Percentiles rank a stretch among this genome's conserved stretches.
These are phyloP conservation scores for Garra rufa DNA, from an alignment of 2,113 vertebrate species.

Conservation along the genomic window DNA sequence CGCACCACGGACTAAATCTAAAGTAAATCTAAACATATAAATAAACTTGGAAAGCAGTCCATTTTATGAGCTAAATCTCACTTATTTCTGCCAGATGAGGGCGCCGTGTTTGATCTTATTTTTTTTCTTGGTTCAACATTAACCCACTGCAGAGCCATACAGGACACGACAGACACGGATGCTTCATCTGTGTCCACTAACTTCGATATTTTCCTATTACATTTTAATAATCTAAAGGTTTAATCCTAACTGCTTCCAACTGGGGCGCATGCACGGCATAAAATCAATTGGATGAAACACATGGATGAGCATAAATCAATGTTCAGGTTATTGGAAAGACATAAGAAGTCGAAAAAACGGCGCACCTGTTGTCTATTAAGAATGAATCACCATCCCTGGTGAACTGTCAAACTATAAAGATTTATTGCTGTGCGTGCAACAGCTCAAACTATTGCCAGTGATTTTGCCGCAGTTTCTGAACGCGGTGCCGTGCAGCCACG, in stretches of 20 bases:
- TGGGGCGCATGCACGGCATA: background rate
- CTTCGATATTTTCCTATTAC: background rate
- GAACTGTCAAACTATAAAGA: background rate
- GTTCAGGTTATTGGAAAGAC: background rate
- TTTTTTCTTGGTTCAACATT: constrained; percentile 11
- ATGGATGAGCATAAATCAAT: constrained; percentile 8
- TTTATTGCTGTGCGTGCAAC: background rate
- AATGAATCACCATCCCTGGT: constrained; percentile 7
- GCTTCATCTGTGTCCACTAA: background rate
- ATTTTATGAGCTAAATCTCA: constrained; percentile 6
- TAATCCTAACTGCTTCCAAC: background rate
- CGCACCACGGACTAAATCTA: background rate
- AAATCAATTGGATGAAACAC: constrained; percentile 18
- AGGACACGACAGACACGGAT: background rate
- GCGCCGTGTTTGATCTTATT: constrained; percentile 61
- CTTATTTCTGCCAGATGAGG: constrained; percentile 70
- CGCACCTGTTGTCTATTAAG: constrained; percentile 6
- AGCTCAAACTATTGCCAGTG: constrained; percentile 8
- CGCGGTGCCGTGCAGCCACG: background rate
- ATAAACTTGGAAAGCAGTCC: background rate
- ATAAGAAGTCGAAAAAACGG: constrained; percentile 17
- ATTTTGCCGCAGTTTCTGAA: constrained; percentile 42
- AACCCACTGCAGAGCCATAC: constrained; percentile 13
- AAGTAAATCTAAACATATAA: background rate
- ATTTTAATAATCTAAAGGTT: background rate